phyloP scores from a whole-genome alignment of 2,888 invertebrate species.

The Sinohyriopsis cumingii region DNA sequence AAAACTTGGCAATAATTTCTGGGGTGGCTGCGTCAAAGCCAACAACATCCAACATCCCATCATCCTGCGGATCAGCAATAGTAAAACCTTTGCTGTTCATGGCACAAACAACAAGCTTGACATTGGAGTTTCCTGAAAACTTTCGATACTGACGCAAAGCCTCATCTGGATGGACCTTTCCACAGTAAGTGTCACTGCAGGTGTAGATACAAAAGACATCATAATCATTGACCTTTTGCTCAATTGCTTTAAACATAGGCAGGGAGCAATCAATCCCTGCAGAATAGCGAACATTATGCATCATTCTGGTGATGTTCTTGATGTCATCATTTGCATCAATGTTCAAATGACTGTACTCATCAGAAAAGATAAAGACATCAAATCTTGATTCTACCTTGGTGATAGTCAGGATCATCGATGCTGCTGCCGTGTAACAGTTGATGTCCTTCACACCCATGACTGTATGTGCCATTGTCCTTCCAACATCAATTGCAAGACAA shows the following conservation, averaged over 20 bases:
- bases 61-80: constrained; percentile 70
- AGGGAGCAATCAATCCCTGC: constrained; percentile 51
- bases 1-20: constrained; percentile 66
- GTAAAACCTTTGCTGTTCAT: constrained; percentile 67
- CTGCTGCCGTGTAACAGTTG: constrained; percentile 76
- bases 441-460: constrained; percentile 64
- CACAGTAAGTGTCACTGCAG: constrained; percentile 72
- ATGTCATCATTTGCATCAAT: constrained; percentile 29
- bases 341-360: constrained; percentile 23
- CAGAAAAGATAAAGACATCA: constrained; percentile 41
- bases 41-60: constrained; percentile 69
- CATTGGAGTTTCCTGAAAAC: constrained; percentile 63
- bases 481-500: constrained; percentile 77
- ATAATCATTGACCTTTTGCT: constrained; percentile 75
- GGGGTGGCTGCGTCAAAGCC: constrained; percentile 71
- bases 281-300: constrained; percentile 1
- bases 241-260: constrained; percentile 77
- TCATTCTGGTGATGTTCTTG: constrained; percentile 27
- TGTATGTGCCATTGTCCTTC: constrained; percentile 72
- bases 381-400: constrained; percentile 49
- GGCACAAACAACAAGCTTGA: constrained; percentile 51
- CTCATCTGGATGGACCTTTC: constrained; percentile 73
- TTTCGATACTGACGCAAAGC: constrained; percentile 77
- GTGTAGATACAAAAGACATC: constrained; percentile 84
- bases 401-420: constrained; percentile 68